Conservation (phyloP, 2,888 invertebrate species). For the Neoascia interrupta region DNA sequence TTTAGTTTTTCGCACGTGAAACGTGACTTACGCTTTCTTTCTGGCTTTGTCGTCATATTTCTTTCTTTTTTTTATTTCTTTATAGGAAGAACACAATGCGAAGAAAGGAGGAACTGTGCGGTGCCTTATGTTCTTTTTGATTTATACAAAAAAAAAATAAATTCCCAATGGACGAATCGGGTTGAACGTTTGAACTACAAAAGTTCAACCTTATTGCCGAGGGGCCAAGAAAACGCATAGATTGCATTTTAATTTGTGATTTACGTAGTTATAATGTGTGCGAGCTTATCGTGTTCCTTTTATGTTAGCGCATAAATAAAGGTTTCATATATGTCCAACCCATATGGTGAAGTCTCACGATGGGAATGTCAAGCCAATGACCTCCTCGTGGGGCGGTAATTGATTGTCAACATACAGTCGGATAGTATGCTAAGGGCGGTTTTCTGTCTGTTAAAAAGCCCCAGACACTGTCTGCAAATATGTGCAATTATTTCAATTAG, state of each 20-base stretch:
- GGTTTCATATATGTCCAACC: neutral
- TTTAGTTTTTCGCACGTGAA: slow-evolving; percentile 56
- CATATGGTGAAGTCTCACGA: slow-evolving; percentile 18
- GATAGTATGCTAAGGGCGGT: no score
- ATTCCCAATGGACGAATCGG: neutral
- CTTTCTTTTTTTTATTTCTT: slow-evolving; percentile 19
- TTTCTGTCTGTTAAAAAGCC: no score
- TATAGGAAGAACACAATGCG: neutral
- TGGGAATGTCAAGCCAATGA: slow-evolving; percentile 8
- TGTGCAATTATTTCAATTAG: no score
- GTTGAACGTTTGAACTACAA: neutral
- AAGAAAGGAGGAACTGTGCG: neutral
- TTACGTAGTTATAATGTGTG: no score
- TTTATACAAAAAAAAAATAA: no score
- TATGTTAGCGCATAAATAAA: neutral
- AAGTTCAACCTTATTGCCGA: slow-evolving; percentile 33
- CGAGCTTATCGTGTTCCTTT: neutral
- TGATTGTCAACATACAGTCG: no score
- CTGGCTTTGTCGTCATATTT: neutral
- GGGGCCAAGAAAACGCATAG: slow-evolving; percentile 27
- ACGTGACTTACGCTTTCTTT: slow-evolving; percentile 44
- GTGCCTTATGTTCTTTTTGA: slow-evolving; percentile 36
- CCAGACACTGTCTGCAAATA: no score
- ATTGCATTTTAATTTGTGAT: slow-evolving; percentile 47
- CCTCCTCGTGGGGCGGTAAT: slow-evolving; percentile 26